phyloP scores from a whole-genome alignment of 1,140 invertebrate genomes.

The Zaprionus ornatus region DNA sequence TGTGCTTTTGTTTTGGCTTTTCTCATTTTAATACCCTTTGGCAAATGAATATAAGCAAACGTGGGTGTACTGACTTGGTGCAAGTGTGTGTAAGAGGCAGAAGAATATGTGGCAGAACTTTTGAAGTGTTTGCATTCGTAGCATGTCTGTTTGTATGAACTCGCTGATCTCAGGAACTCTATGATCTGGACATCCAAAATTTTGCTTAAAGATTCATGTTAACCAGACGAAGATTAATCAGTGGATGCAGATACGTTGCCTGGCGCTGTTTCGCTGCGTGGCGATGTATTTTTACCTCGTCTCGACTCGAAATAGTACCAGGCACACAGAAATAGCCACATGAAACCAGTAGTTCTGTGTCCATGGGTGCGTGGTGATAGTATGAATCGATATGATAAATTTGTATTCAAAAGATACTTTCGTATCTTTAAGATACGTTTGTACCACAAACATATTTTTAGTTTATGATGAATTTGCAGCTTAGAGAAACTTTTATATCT shows the following conservation, averaged over 20 bases:
- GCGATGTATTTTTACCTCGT: not conserved
- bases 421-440: too few species aligned
- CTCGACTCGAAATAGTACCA: not conserved
- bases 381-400: too few species aligned
- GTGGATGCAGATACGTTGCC: not conserved
- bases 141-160: not conserved
- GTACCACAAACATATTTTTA: too few species aligned
- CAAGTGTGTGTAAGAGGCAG: not conserved
- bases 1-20: constrained; percentile 17
- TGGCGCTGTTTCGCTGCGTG: not conserved
- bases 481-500: not conserved
- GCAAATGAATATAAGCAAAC: not conserved
- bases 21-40: constrained; percentile 16
- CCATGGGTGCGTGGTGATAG: too few species aligned
- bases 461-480: too few species aligned
- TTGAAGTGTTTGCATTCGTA: too few species aligned
- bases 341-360: too few species aligned
- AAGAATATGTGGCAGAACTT: not conserved
- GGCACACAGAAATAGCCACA: not conserved
- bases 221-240: not conserved
- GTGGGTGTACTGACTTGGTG: not conserved
- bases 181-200: not conserved
- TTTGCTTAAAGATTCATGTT: not conserved
- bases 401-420: too few species aligned
- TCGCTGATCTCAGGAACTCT: not conserved